These are phyloP conservation scores for Polyergus mexicanus DNA, from an alignment of 1,140 invertebrate species.

Conservation along the genomic window DNA sequence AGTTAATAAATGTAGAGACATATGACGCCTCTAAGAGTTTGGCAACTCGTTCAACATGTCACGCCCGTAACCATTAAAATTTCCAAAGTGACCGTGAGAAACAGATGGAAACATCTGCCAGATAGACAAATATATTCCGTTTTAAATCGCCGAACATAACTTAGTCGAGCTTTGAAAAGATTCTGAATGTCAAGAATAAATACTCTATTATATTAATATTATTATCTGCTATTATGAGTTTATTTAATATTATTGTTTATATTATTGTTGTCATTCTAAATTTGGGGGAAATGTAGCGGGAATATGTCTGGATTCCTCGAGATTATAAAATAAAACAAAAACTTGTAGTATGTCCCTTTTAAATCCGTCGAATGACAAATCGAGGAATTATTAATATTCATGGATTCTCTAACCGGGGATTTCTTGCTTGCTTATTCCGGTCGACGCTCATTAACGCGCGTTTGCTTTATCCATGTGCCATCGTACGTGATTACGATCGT, in stretches of 20 bases:
- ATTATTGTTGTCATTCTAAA: not conserved
- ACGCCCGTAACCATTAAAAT: slow-evolving; percentile 41
- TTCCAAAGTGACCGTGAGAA: slow-evolving; percentile 24
- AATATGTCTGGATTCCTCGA: not conserved
- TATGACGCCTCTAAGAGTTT: slow-evolving; percentile 45
- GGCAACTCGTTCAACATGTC: slow-evolving; percentile 45
- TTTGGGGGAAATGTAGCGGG: too few relatives aligned
- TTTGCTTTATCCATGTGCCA: slow-evolving; percentile 57
- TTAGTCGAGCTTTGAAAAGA: not conserved
- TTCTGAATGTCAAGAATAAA: not conserved
- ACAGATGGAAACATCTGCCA: slow-evolving; percentile 42
- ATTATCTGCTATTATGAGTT: not conserved
- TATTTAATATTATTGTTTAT: not conserved
- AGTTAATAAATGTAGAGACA: slow-evolving; percentile 46
- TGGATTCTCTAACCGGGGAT: slow-evolving; percentile 26
- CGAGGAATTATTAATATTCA: slow-evolving; percentile 61
- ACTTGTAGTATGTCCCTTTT: not conserved
- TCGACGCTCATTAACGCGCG: slow-evolving; percentile 55
- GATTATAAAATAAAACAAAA: slow-evolving; percentile 6
- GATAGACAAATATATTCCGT: not conserved
- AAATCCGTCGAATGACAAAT: slow-evolving; percentile 33
- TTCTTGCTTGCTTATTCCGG: slow-evolving; percentile 51
- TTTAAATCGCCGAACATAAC: not conserved
- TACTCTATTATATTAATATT: not conserved
- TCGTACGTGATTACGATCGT: slow-evolving; percentile 41